Percentiles rank a stretch among this genome's conserved stretches.
Conservation (phyloP, 2,888 invertebrate genomes). For the Teinopalpus imperialis region DNA sequence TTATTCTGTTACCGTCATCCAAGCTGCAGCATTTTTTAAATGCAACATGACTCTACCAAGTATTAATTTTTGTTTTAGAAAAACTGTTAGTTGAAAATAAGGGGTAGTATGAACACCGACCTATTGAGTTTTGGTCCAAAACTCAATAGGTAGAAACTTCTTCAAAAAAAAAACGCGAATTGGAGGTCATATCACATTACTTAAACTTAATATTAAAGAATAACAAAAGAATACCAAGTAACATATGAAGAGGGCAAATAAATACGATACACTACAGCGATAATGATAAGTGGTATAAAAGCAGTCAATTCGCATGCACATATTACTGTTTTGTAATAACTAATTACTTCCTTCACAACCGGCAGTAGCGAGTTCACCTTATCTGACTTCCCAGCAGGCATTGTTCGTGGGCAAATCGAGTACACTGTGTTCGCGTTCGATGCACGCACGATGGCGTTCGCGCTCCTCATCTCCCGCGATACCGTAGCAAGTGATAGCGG, state of each 20-base stretch:
- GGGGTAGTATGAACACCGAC: too few species aligned
- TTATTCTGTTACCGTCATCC: too few species aligned
- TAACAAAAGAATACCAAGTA: not conserved
- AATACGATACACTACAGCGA: slow-evolving; percentile 3
- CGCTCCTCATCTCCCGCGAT: slow-evolving; percentile 41
- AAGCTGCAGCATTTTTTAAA: too few species aligned
- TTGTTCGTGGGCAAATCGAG: slow-evolving; percentile 20
- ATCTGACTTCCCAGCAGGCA: slow-evolving; percentile 23
- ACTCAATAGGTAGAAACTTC: too few species aligned
- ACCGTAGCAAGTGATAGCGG: slow-evolving; percentile 52
- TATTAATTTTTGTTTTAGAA: too few species aligned
- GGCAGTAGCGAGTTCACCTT: slow-evolving; percentile 18
- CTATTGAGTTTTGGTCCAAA: too few species aligned
- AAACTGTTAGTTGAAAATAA: too few species aligned
- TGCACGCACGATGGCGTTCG: slow-evolving; percentile 33
- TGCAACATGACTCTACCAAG: too few species aligned
- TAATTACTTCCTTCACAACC: slow-evolving; percentile 18
- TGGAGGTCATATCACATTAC: too few species aligned
- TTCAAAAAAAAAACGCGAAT: too few species aligned
- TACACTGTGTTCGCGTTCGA: slow-evolving; percentile 26
- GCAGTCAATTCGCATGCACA: slow-evolving; percentile 13
- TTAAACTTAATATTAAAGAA: too few species aligned
- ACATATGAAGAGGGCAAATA: not conserved
- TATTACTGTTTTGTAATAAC: slow-evolving; percentile 20
- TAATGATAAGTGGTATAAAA: slow-evolving; percentile 3